phyloP scores from a whole-genome alignment of 1,140 invertebrate genomes.

The Pachyrhynchus sulphureomaculatus region DNA sequence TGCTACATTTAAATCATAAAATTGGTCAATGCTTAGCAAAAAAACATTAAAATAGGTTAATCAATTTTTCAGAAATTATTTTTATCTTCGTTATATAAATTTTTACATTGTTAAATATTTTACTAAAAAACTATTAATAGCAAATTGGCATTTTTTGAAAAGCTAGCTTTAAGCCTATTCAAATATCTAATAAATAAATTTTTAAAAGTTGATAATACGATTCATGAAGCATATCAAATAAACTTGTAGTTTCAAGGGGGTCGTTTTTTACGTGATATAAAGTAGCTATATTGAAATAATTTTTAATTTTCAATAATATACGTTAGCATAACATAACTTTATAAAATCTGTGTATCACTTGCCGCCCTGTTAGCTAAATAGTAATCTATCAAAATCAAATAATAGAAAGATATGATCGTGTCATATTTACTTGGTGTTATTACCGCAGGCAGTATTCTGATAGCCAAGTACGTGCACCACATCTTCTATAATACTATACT shows the following conservation, averaged over 20 bases:
- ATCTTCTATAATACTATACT: too few relatives aligned
- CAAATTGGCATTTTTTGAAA: constrained; percentile 19
- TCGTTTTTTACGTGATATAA: constrained; percentile 6
- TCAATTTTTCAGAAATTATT: constrained; percentile 14
- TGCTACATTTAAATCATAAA: too few relatives aligned
- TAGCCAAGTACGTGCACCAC: too few relatives aligned
- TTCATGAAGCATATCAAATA: constrained; percentile 23
- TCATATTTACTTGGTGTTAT: too few relatives aligned
- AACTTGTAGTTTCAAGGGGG: constrained; percentile 11
- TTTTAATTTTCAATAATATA: constrained; percentile 6
- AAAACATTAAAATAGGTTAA: neutral
- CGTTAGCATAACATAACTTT: too few relatives aligned
- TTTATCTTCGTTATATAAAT: constrained; percentile 5
- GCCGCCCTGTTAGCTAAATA: too few relatives aligned
- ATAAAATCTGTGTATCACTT: too few relatives aligned
- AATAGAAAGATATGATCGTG: too few relatives aligned
- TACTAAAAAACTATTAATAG: constrained; percentile 8
- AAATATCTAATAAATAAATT: constrained; percentile 19
- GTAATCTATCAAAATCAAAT: too few relatives aligned
- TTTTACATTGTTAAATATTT: constrained; percentile 20
- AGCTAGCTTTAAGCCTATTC: constrained; percentile 16
- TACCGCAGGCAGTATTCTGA: too few relatives aligned
- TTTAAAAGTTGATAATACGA: constrained; percentile 6
- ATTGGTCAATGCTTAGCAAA: neutral
- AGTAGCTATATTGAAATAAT: neutral